Percentiles rank a stretch among this genome's conserved stretches.
Evolutionary conservation across 2,888 invertebrate species (phyloP).

Genomic region (Cheilosia soror): DNA sequence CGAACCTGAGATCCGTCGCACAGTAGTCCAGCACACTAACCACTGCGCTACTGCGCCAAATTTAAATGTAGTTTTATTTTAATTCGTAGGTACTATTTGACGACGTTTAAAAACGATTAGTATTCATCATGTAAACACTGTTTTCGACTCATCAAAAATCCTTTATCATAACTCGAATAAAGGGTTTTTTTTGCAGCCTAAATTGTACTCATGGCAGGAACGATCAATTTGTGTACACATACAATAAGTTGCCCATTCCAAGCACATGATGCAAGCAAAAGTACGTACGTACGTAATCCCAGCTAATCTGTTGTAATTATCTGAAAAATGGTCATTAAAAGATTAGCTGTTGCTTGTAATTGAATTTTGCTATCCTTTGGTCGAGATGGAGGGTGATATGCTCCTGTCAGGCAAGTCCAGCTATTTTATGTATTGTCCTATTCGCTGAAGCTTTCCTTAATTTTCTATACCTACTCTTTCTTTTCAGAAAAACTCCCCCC

Average conservation of each 20-base stretch:
- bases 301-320: slow-evolving; percentile 81
- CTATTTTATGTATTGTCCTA: slow-evolving; percentile 22
- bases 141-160: slow-evolving; percentile 19
- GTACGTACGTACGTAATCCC: slow-evolving; percentile 71
- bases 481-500: background rate
- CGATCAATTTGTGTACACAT: slow-evolving; percentile 20
- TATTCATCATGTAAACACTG: background rate
- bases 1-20: too few species aligned
- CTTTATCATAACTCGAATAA: slow-evolving; percentile 18
- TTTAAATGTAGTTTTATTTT: too few species aligned
- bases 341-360: slow-evolving; percentile 78
- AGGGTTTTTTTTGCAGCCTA: background rate
- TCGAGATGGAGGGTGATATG: background rate
- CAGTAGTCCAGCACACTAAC: too few species aligned
- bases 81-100: too few species aligned
- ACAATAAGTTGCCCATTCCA: slow-evolving; percentile 19
- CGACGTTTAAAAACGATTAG: too few species aligned
- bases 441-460: slow-evolving; percentile 40
- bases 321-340: slow-evolving; percentile 82
- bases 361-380: slow-evolving; percentile 54
- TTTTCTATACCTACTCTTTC: slow-evolving; percentile 29
- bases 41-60: too few species aligned
- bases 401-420: slow-evolving; percentile 57
- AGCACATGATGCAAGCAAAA: slow-evolving; percentile 57
- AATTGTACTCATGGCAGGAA: background rate